phyloP scores from a whole-genome alignment of 1,140 invertebrate species.

The Nomia melanderi region DNA sequence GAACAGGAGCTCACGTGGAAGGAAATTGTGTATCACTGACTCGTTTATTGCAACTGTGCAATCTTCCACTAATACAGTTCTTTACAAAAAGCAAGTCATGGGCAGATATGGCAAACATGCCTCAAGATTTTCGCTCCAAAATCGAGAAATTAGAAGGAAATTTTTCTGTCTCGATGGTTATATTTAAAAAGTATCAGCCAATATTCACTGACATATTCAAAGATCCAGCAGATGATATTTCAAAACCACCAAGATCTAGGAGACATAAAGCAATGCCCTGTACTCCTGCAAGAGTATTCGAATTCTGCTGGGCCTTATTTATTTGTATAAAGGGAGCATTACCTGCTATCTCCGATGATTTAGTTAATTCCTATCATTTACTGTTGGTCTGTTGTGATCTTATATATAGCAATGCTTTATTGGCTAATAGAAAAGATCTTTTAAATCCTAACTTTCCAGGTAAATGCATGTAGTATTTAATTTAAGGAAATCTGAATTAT shows the following conservation, averaged over 20 bases:
- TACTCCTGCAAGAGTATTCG: slow-evolving; percentile 91
- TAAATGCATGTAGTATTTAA: slow-evolving; percentile 72
- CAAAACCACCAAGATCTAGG: slow-evolving; percentile 82
- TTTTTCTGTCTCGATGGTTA: slow-evolving; percentile 96
- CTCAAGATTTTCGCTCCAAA: slow-evolving; percentile 91
- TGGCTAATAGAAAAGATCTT: slow-evolving; percentile 91
- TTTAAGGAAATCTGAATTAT: neutral
- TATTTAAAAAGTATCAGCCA: slow-evolving; percentile 96
- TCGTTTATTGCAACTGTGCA: slow-evolving; percentile 91
- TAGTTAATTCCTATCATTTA: slow-evolving; percentile 97
- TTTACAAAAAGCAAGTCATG: slow-evolving; percentile 97
- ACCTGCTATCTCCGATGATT: slow-evolving; percentile 91
- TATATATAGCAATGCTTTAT: slow-evolving; percentile 92
- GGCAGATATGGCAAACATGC: slow-evolving; percentile 96
- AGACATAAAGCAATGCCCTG: slow-evolving; percentile 89
- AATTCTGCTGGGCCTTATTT: slow-evolving; percentile 96
- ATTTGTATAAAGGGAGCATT: slow-evolving; percentile 94
- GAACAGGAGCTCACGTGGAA: slow-evolving; percentile 86
- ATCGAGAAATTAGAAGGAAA: slow-evolving; percentile 94
- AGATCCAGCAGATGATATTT: slow-evolving; percentile 83
- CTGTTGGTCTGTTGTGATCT: slow-evolving; percentile 95
- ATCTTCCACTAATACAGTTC: slow-evolving; percentile 96
- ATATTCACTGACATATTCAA: slow-evolving; percentile 93
- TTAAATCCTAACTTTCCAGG: slow-evolving; percentile 92
- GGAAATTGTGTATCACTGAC: slow-evolving; percentile 97